phyloP scores from a whole-genome alignment of 2,888 invertebrate genomes.

The Nemotelus nigrinus region DNA sequence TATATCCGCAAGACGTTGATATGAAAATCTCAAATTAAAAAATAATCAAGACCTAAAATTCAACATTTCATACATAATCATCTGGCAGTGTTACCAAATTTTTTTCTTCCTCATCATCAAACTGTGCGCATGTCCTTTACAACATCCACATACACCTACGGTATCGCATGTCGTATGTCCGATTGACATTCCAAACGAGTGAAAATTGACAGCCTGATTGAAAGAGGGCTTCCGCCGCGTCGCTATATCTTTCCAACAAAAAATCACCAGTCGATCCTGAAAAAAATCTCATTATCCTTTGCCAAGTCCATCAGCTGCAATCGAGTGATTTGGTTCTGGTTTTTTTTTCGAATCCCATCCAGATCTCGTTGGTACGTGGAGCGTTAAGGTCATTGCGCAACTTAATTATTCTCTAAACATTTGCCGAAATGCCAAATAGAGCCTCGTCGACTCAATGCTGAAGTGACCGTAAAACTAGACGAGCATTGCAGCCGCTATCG shows the following conservation, averaged over 20 bases:
- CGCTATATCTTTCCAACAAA: neutral
- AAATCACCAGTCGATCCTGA: neutral
- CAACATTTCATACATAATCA: too few species aligned
- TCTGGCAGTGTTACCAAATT: too few species aligned
- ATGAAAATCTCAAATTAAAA: too few species aligned
- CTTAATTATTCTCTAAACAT: neutral
- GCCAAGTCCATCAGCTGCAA: neutral
- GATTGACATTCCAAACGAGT: slow-evolving; percentile 15
- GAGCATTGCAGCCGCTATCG: too few species aligned
- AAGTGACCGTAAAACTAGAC: too few species aligned
- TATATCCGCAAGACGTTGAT: too few species aligned
- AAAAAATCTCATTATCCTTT: neutral
- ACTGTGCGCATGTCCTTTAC: slow-evolving; percentile 24
- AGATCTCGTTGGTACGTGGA: neutral
- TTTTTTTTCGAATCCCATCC: neutral
- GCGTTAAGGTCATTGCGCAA: slow-evolving; percentile 38
- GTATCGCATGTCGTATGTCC: slow-evolving; percentile 10
- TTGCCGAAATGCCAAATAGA: slow-evolving; percentile 18
- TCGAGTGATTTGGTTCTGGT: neutral
- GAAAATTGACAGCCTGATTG: slow-evolving; percentile 27
- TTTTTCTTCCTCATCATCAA: too few species aligned
- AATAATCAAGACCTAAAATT: too few species aligned
- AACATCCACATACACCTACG: neutral
- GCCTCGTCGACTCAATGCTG: too few species aligned
- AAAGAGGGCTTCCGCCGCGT: slow-evolving; percentile 18